Conservation (phyloP, 1,140 invertebrate genomes). For the Arion vulgaris region DNA sequence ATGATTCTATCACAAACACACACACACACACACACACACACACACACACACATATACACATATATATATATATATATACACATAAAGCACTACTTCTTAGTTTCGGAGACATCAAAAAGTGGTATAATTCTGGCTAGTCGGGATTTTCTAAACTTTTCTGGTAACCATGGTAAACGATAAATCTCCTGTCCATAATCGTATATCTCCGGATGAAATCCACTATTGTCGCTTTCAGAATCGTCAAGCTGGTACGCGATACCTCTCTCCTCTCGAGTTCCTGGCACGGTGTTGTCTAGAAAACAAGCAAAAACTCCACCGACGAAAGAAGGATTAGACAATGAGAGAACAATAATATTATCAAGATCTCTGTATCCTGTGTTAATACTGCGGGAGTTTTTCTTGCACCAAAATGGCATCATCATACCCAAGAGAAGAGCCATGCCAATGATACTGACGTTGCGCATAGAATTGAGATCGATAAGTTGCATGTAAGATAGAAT, state of each 20-base stretch:
- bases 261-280: slow-evolving; percentile 51
- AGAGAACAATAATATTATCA: slow-evolving; percentile 49
- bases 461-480: slow-evolving; percentile 77
- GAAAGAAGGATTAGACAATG: slow-evolving; percentile 68
- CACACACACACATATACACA: too few species aligned
- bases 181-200: slow-evolving; percentile 37
- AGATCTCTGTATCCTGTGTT: slow-evolving; percentile 76
- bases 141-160: slow-evolving; percentile 21
- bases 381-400: slow-evolving; percentile 77
- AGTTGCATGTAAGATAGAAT: slow-evolving; percentile 55
- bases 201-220: background rate
- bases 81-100: too few species aligned
- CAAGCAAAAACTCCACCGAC: slow-evolving; percentile 69
- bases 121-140: slow-evolving; percentile 18
- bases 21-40: too few species aligned
- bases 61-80: too few species aligned
- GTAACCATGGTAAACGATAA: slow-evolving; percentile 37
- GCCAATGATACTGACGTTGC: slow-evolving; percentile 90
- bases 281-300: slow-evolving; percentile 72
- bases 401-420: slow-evolving; percentile 81
- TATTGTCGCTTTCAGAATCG: background rate
- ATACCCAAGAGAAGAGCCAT: slow-evolving; percentile 88
- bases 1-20: too few species aligned
- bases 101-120: slow-evolving; percentile 3
- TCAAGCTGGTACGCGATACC: background rate